Percentiles rank a stretch among this genome's conserved stretches.
These are phyloP conservation scores for Hiodon tergisus DNA, from an alignment of 2,113 vertebrate genomes.

Conservation along the genomic window DNA sequence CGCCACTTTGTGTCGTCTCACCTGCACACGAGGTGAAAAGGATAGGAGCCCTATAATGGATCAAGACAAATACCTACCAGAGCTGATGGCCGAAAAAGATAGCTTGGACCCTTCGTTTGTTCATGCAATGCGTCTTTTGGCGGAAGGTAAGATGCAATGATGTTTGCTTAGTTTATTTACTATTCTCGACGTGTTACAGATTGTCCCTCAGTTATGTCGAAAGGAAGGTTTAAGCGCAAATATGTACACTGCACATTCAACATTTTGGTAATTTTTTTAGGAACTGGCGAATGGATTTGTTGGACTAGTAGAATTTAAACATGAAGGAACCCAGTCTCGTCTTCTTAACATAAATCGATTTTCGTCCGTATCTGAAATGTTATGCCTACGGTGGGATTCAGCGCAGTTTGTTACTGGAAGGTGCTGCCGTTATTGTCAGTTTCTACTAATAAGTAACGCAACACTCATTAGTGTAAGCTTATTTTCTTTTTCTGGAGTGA, in stretches of 20 bases:
- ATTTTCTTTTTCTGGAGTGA: background rate
- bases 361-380: background rate
- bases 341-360: background rate
- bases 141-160: slow-evolving; percentile 73
- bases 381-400: background rate
- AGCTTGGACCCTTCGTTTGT: slow-evolving; percentile 84
- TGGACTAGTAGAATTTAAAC: too few relatives aligned
- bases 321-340: too few relatives aligned
- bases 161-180: slow-evolving; percentile 11
- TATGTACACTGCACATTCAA: background rate
- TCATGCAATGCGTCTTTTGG: slow-evolving; percentile 84
- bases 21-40: slow-evolving; percentile 48
- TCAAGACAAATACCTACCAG: slow-evolving; percentile 85
- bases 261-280: background rate
- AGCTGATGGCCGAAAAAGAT: slow-evolving; percentile 87
- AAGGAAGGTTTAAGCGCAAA: background rate
- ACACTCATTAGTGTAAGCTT: background rate
- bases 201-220: background rate
- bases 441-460: slow-evolving; percentile 3
- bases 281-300: too few relatives aligned
- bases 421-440: background rate
- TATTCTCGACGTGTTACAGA: background rate
- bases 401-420: background rate
- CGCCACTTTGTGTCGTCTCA: slow-evolving; percentile 46
- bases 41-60: slow-evolving; percentile 68